Evolutionary conservation across 1,140 invertebrate genomes (phyloP), one percentile per base, ranked within the genome.

Genomic region (Bacillus rossius): DNA sequence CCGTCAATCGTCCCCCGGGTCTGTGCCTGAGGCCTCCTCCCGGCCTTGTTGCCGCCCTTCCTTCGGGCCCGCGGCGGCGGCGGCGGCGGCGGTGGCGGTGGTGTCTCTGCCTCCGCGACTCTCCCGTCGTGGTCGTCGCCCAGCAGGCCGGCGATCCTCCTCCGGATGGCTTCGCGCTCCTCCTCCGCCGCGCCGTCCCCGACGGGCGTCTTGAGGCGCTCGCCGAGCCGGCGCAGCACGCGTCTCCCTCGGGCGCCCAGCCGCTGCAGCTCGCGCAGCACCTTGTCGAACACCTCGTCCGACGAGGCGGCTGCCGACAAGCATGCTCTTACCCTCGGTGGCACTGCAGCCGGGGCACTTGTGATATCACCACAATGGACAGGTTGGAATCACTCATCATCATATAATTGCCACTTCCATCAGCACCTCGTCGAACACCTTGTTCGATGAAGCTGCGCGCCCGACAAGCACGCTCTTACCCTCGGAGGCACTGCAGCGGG

Each of bases 261-360:
- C 0, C 70, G 73, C 50, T 75, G 72, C 7, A 86, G 68, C 61
- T 77, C 81, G 8, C 70, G 70, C n/a, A 84, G 63, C 2, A 85
- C 71, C 19, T 82, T 79, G 57, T 79, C 71, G 48, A 82, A 78
- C 0, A 84, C 71, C 69, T 86, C 84, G 8, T 71, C 75, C 0
- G 83, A 85, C 19, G 71, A 75, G 47, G 61, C 62, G 57, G 68
- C 64, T 29, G n/a, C 13, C n/a, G n/a, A n/a, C n/a, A n/a, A n/a
- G n/a, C n/a, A n/a, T n/a, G n/a, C n/a, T n/a, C n/a, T n/a, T n/a
- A n/a, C n/a, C n/a, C n/a, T n/a, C n/a, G n/a, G n/a, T n/a, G n/a
- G n/a, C n/a, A n/a, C n/a, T n/a, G n/a, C n/a, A n/a, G n/a, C n/a
- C n/a, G n/a, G n/a, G n/a, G n/a, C n/a, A n/a, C n/a, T n/a, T n/a